phyloP scores from a whole-genome alignment of 2,888 invertebrate genomes.

The Dicyrtomina minuta region DNA sequence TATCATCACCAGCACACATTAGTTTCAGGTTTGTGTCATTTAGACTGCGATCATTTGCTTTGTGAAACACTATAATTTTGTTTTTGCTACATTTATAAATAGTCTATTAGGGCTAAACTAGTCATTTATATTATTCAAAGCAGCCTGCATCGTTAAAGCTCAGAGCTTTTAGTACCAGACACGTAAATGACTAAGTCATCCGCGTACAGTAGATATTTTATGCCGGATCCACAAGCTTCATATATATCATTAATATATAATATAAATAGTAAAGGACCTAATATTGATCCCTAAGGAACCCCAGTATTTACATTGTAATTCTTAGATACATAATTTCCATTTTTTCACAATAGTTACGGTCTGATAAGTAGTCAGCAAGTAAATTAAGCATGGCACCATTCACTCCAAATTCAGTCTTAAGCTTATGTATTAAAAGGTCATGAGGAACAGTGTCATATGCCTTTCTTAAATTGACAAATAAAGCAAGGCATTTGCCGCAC shows the following conservation, averaged over 20 bases:
- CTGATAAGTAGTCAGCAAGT: too few relatives aligned
- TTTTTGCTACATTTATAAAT: neutral
- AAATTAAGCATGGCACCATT: constrained; percentile 21
- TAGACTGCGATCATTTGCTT: neutral
- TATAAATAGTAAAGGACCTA: constrained; percentile 33
- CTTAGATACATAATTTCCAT: constrained; percentile 6
- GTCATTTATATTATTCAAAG: neutral
- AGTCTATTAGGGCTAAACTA: neutral
- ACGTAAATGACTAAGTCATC: constrained; percentile 32
- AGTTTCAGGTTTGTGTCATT: neutral
- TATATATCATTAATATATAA: constrained; percentile 27
- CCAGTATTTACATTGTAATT: constrained; percentile 13
- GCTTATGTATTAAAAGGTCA: constrained; percentile 40
- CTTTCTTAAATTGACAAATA: constrained; percentile 47
- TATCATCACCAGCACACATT: neutral
- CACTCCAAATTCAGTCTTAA: constrained; percentile 32
- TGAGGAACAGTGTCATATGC: constrained; percentile 52
- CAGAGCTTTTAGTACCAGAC: too few relatives aligned
- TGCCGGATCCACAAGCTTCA: neutral
- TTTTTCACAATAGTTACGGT: constrained; percentile 1
- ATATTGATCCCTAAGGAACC: too few relatives aligned
- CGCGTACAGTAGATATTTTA: constrained; percentile 27
- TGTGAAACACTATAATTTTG: too few relatives aligned
- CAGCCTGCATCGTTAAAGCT: neutral
- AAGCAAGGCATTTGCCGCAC: constrained; percentile 24